Conservation (phyloP, 1,140 invertebrate genomes). For the Protaetia brevitarsis region DNA sequence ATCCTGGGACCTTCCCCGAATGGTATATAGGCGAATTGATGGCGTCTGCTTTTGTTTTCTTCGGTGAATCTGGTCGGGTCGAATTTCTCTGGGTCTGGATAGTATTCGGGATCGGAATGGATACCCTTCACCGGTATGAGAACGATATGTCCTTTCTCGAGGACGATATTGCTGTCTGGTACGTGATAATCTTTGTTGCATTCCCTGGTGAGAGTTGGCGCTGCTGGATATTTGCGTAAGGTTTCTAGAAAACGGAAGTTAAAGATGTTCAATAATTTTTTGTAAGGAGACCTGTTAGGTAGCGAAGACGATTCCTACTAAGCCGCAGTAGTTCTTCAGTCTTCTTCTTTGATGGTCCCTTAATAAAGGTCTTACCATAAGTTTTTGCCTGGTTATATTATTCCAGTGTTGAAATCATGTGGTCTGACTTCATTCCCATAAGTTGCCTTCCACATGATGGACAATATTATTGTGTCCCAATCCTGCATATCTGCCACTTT, state of each 20-base stretch:
- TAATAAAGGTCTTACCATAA: no score
- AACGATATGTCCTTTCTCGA: not conserved
- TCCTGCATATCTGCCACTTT: no score
- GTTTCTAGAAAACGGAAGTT: slow-evolving; percentile 5
- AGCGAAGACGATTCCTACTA: no score
- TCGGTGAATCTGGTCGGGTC: slow-evolving; percentile 9
- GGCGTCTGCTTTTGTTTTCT: not conserved
- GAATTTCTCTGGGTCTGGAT: slow-evolving; percentile 16
- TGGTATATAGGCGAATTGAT: slow-evolving; percentile 5
- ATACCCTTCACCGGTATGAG: not conserved
- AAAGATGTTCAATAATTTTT: not conserved
- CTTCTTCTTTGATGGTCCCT: no score
- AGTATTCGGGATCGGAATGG: slow-evolving; percentile 8
- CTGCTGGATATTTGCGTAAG: slow-evolving; percentile 13
- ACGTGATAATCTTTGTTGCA: slow-evolving; percentile 18
- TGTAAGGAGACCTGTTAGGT: no score
- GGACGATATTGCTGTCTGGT: not conserved
- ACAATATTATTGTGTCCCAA: no score
- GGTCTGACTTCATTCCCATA: no score
- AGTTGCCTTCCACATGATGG: no score
- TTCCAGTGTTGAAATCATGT: no score
- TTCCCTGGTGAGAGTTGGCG: not conserved
- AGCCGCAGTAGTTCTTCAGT: no score
- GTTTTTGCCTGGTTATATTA: no score
- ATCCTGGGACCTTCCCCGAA: slow-evolving; percentile 20